Conservation (phyloP, 1,140 invertebrate genomes). For the Bombus breviceps region DNA sequence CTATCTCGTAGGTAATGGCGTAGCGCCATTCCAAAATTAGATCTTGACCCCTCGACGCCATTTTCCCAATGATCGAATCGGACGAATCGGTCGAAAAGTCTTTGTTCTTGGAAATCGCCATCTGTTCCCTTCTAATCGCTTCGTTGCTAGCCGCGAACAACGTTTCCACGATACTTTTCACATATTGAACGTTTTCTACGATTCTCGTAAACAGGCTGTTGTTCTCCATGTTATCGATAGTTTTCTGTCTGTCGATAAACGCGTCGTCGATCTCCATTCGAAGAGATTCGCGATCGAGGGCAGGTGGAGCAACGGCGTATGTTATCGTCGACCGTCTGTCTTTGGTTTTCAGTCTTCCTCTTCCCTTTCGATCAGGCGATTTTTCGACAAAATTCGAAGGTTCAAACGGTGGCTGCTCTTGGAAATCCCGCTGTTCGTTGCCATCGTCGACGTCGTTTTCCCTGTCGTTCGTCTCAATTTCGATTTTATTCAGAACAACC, state of each 20-base stretch:
- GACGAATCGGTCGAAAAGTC: neutral
- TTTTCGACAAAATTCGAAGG: neutral
- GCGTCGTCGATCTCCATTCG: slow-evolving; percentile 19
- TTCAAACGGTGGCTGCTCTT: no score
- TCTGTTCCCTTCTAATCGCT: slow-evolving; percentile 42
- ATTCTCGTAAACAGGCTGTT: slow-evolving; percentile 7
- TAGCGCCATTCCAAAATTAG: slow-evolving; percentile 82
- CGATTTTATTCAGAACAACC: slow-evolving; percentile 15
- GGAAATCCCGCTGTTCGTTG: neutral
- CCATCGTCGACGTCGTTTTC: no score
- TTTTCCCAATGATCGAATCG: neutral
- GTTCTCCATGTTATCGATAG: neutral
- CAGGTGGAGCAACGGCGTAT: neutral
- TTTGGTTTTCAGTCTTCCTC: neutral
- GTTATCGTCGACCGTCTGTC: neutral
- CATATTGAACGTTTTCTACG: slow-evolving; percentile 34
- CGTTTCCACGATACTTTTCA: slow-evolving; percentile 44
- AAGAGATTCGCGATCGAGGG: neutral
- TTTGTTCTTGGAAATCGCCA: neutral
- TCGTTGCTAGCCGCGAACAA: slow-evolving; percentile 7
- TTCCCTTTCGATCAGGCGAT: neutral
- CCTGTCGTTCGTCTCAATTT: neutral
- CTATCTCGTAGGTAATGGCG: slow-evolving; percentile 83
- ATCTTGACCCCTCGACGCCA: slow-evolving; percentile 12
- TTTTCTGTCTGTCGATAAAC: slow-evolving; percentile 1